A percentile compares a stretch with the other conserved stretches of the same genome.
Conservation (phyloP, 2,888 invertebrate species). For the Ormyrus nitidulus region DNA sequence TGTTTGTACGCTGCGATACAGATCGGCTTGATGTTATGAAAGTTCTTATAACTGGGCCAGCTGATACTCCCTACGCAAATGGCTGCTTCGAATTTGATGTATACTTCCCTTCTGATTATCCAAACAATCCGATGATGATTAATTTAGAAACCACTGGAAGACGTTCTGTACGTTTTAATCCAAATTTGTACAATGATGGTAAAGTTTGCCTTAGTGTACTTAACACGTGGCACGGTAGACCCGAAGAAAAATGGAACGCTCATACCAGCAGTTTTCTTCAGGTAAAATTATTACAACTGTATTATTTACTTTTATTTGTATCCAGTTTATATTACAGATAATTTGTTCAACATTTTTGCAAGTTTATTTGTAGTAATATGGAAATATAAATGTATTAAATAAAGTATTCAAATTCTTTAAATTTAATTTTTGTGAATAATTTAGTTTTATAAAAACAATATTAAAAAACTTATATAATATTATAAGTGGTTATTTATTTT, state of each 20-base stretch:
- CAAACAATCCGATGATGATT: constrained; percentile 91
- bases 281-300: constrained; percentile 68
- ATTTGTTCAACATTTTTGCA: too few species aligned
- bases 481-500: background rate
- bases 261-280: constrained; percentile 95
- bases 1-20: constrained; percentile 96
- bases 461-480: background rate
- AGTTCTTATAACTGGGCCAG: constrained; percentile 93
- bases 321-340: too few species aligned
- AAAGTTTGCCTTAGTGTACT: constrained; percentile 96
- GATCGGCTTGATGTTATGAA: constrained; percentile 97
- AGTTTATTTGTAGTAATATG: too few species aligned
- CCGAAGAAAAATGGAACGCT: constrained; percentile 98
- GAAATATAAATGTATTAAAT: background rate
- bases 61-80: constrained; percentile 94
- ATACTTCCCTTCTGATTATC: constrained; percentile 90
- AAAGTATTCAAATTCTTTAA: background rate
- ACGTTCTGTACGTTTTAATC: constrained; percentile 93
- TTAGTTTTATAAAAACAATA: background rate
- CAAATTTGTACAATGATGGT: constrained; percentile 95
- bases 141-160: constrained; percentile 93
- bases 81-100: constrained; percentile 95
- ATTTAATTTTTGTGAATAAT: background rate
- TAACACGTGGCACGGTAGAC: constrained; percentile 97
- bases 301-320: too few species aligned